Evolutionary conservation across 2,113 vertebrate genomes (phyloP).

Genomic region (Myotis lucifugus): DNA sequence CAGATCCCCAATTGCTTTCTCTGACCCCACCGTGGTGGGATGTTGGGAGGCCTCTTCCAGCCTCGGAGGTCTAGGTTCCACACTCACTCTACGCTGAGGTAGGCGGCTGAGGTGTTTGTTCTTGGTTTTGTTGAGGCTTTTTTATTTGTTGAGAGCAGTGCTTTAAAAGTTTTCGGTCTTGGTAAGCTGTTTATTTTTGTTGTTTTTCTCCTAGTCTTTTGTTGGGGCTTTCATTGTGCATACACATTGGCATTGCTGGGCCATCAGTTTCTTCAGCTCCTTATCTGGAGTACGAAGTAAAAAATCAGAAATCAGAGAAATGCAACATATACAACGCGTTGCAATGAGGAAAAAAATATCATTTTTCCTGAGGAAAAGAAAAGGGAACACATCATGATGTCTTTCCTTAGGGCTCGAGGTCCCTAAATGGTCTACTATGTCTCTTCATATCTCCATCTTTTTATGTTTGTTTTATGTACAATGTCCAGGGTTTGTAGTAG

Average conservation of each 20-base stretch:
- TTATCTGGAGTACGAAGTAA: background rate
- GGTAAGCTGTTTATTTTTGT: background rate
- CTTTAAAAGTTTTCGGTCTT: background rate
- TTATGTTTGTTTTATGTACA: background rate
- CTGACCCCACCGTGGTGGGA: background rate
- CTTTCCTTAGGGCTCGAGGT: background rate
- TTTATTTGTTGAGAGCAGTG: background rate
- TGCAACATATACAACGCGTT: background rate
- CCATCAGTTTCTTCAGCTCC: background rate
- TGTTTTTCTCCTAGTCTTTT: background rate
- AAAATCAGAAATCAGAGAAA: slow-evolving; percentile 33
- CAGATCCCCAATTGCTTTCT: background rate
- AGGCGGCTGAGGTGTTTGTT: background rate
- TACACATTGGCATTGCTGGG: background rate
- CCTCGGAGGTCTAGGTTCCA: background rate
- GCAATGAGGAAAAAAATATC: background rate
- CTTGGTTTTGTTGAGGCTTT: background rate
- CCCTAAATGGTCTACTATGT: background rate
- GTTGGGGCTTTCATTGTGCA: background rate
- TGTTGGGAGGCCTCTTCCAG: background rate
- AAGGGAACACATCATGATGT: background rate
- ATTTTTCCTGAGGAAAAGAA: background rate
- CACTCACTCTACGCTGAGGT: background rate
- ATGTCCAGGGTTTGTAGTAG: background rate
- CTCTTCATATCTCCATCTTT: background rate